Conservation (phyloP, 2,797 vertebrate species). For the Pampus argenteus region DNA sequence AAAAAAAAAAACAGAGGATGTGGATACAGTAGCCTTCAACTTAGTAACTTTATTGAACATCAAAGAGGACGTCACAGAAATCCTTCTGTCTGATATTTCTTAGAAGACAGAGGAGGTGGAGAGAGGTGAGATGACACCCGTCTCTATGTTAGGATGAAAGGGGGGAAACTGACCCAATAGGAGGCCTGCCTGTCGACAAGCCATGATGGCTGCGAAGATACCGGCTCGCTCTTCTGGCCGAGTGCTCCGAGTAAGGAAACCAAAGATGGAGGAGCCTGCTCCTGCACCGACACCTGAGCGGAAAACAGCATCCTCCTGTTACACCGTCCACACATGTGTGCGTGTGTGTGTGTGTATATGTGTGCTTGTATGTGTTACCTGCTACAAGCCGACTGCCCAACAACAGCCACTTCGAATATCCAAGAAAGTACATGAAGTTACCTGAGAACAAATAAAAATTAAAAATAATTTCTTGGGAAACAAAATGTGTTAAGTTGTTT, state of each 20-base stretch:
- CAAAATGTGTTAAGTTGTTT: neutral
- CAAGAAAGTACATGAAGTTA: slow-evolving; percentile 91
- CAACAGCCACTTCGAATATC: slow-evolving; percentile 89
- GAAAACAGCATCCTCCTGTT: slow-evolving; percentile 11
- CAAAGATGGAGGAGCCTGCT: slow-evolving; percentile 88
- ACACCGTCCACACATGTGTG: neutral
- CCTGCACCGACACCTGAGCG: slow-evolving; percentile 86
- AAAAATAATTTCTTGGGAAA: neutral
- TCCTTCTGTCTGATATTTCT: slow-evolving; percentile 36
- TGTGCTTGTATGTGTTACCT: slow-evolving; percentile 75
- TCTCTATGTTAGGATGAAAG: slow-evolving; percentile 20
- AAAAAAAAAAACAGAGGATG: slow-evolving; percentile 50
- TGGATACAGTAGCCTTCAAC: slow-evolving; percentile 48
- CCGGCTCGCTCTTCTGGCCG: slow-evolving; percentile 84
- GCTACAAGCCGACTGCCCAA: slow-evolving; percentile 88
- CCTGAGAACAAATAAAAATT: slow-evolving; percentile 70
- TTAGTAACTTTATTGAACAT: slow-evolving; percentile 53
- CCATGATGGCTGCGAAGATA: slow-evolving; percentile 89
- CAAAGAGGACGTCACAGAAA: slow-evolving; percentile 47
- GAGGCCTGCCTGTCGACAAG: slow-evolving; percentile 89
- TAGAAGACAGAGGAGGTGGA: slow-evolving; percentile 15
- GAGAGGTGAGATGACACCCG: slow-evolving; percentile 36
- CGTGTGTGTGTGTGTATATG: slow-evolving; percentile 10
- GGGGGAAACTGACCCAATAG: slow-evolving; percentile 85
- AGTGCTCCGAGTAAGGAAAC: slow-evolving; percentile 86